phyloP scores from a whole-genome alignment of 2,888 invertebrate genomes.

The Bombylius major region DNA sequence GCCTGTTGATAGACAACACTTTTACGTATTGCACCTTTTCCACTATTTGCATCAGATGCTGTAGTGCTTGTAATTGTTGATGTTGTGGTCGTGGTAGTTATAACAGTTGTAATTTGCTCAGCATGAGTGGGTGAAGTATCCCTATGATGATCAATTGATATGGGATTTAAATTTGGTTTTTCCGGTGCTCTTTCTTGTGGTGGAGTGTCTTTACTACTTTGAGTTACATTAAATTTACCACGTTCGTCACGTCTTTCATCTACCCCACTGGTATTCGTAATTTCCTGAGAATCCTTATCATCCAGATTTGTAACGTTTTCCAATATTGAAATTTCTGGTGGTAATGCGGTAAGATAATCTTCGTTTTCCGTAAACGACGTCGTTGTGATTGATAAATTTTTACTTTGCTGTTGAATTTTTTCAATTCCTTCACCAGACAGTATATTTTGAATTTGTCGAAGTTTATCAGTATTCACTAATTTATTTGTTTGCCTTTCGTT shows the following conservation, averaged over 20 bases:
- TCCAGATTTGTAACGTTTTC: not conserved
- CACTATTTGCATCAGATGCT: slow-evolving; percentile 14
- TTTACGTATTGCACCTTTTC: slow-evolving; percentile 19
- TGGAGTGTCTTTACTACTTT: slow-evolving; percentile 32
- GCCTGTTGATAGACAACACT: not conserved
- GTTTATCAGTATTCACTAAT: slow-evolving; percentile 18
- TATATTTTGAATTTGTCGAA: slow-evolving; percentile 30
- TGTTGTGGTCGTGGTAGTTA: slow-evolving; percentile 19
- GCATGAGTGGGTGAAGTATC: not conserved
- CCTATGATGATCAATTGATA: not conserved
- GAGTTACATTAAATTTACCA: slow-evolving; percentile 28
- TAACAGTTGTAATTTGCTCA: not conserved
- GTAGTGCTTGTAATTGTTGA: slow-evolving; percentile 15
- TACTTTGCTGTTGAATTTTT: slow-evolving; percentile 15
- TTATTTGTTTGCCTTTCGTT: slow-evolving; percentile 6
- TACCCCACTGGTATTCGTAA: slow-evolving; percentile 1
- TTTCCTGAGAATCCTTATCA: not conserved
- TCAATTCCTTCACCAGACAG: slow-evolving; percentile 31
- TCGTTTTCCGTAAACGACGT: slow-evolving; percentile 21
- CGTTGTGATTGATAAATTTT: slow-evolving; percentile 22
- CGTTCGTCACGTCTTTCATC: slow-evolving; percentile 14
- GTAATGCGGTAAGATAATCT: slow-evolving; percentile 12
- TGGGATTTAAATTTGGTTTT: slow-evolving; percentile 19
- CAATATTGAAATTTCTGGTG: slow-evolving; percentile 5
- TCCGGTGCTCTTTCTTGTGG: slow-evolving; percentile 33